Evolutionary conservation across 1,140 invertebrate genomes (phyloP), one percentile per base, ranked within the genome.

Genomic region (Pseudomyrmex cubaensis): DNA sequence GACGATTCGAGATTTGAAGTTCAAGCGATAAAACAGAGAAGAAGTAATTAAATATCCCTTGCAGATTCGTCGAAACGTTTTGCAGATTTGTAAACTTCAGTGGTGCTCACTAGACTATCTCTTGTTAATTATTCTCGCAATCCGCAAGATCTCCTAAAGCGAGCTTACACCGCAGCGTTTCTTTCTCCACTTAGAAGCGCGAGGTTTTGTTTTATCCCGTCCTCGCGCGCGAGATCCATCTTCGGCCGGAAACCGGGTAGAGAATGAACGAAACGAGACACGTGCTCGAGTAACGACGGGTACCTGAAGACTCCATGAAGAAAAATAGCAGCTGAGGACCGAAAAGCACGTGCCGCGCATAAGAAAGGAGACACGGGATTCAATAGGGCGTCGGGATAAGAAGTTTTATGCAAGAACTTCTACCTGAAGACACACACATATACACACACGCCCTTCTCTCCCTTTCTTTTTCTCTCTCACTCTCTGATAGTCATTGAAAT

Each of bases 371-470:
- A 82, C 59, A 57, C 73, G 20, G 52, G 86, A 89, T 82, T 89
- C 87, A 88, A 88, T 86, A 54, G 80, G 59, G 70, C 87, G 69
- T 72, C 74, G 85, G 86, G 87, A 88, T 87, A 87, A 90, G 83
- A 76, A 87, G 88, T 90, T 90, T 92, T 92, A 91, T 91, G 85
- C 87, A 83, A 13, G 70, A 48, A n/a, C 70, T 83, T 59, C 76
- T 88, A 83, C 83, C 64, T 82, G 85, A 66, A 57, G 35, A 52
- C 50, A 76, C 67, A 74, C 82, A 17, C 82, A 83, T 85, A 83
- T 85, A 83, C 69, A 66, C 57, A 17, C 35, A 35, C 35, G 35
- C 5, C 0, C 35, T 35, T 35, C 35, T 35, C 5, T 35, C 5
- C 2, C 35, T 35, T 25, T 25, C 25, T 25, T 25, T 25, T 5